These are phyloP conservation scores for Brachymystax lenok DNA, from an alignment of 2,797 vertebrate genomes.

Conservation along the genomic window DNA sequence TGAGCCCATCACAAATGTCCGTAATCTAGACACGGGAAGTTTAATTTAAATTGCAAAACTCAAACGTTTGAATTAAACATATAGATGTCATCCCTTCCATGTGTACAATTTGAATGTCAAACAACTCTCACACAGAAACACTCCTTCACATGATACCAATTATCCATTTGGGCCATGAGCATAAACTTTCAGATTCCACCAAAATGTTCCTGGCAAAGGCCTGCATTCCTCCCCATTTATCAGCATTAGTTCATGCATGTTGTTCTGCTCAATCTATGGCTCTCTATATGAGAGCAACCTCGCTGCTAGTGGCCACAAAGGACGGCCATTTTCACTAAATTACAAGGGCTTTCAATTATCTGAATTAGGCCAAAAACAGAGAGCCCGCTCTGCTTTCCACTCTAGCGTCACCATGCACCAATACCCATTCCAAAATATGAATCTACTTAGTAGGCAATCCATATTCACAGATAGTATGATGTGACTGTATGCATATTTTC, in stretches of 20 bases:
- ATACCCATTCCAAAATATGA: conserved; percentile 38
- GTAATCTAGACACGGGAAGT: background rate
- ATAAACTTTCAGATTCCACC: conserved; percentile 20
- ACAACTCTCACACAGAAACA: background rate
- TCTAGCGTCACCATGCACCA: background rate
- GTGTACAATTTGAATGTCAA: background rate
- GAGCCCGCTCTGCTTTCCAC: too few relatives aligned
- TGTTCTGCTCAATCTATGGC: background rate
- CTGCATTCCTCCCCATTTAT: conserved; percentile 15
- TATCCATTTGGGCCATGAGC: conserved; percentile 28
- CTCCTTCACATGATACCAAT: conserved; percentile 47
- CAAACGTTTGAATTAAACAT: background rate
- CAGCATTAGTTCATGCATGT: background rate
- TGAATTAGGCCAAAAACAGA: too few relatives aligned
- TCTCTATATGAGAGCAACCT: background rate
- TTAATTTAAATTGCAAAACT: background rate
- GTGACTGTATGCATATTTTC: background rate
- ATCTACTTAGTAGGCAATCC: conserved; percentile 36
- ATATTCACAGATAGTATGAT: background rate
- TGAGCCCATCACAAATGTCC: background rate
- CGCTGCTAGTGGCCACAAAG: background rate
- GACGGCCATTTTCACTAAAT: conserved; percentile 20
- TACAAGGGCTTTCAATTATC: conserved; percentile 21
- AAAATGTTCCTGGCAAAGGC: conserved; percentile 14
- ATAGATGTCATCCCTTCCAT: background rate